A percentile compares a stretch with the other conserved stretches of the same genome.
These are phyloP conservation scores for Protophormia terraenovae DNA, from an alignment of 2,888 invertebrate species.

Conservation along the genomic window DNA sequence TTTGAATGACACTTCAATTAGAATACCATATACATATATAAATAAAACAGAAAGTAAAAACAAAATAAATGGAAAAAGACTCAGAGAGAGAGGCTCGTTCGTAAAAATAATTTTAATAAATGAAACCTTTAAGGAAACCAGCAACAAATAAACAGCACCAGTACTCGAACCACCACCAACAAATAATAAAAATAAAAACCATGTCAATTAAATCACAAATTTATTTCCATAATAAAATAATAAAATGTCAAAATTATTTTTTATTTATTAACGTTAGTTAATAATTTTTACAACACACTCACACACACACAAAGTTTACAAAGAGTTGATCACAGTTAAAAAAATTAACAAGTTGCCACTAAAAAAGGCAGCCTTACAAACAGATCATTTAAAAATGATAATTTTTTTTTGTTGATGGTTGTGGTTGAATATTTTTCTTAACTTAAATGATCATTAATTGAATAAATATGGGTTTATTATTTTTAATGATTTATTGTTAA, in stretches of 20 bases:
- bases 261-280: neutral
- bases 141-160: neutral
- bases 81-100: neutral
- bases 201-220: constrained; percentile 64
- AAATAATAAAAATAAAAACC: neutral
- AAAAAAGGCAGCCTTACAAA: neutral
- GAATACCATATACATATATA: constrained; percentile 35
- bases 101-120: constrained; percentile 13
- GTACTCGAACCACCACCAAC: neutral
- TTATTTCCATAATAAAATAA: constrained; percentile 62
- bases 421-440: neutral
- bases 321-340: neutral
- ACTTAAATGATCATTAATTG: constrained; percentile 63
- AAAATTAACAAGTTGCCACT: constrained; percentile 10
- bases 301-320: neutral
- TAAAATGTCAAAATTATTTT: constrained; percentile 57
- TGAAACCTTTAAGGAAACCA: constrained; percentile 55
- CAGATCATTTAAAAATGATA: constrained; percentile 54
- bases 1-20: constrained; percentile 67
- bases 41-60: constrained; percentile 5
- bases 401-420: constrained; percentile 27
- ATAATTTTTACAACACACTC: neutral
- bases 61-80: neutral
- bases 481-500: constrained; percentile 59
- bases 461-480: constrained; percentile 60